These are phyloP conservation scores for Synanthedon myopaeformis DNA, from an alignment of 2,888 invertebrate genomes.

Conservation along the genomic window DNA sequence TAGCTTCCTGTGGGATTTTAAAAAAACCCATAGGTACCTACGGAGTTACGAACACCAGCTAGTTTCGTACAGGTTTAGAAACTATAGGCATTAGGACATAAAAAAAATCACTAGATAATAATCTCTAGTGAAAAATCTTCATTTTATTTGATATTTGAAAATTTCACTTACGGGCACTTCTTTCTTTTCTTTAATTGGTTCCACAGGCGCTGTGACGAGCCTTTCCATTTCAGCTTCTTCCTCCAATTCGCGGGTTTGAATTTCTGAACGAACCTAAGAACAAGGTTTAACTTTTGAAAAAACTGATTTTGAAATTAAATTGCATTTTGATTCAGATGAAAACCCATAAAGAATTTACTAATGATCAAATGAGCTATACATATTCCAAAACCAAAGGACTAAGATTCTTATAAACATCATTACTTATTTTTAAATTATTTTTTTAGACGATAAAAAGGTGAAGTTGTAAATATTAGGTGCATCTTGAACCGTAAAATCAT, in stretches of 20 bases:
- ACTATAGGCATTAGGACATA: not conserved
- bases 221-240: constrained; percentile 86
- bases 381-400: not conserved
- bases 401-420: not conserved
- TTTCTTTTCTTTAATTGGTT: constrained; percentile 59
- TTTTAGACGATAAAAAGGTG: too few species aligned
- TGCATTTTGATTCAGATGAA: too few species aligned
- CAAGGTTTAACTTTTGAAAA: not conserved
- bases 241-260: constrained; percentile 78
- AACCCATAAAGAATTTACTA: too few species aligned
- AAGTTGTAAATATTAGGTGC: too few species aligned
- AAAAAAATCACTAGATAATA: too few species aligned
- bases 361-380: too few species aligned
- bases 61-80: too few species aligned
- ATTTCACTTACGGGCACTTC: constrained; percentile 19
- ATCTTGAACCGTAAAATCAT: too few species aligned
- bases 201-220: constrained; percentile 61
- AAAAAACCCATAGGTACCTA: not conserved
- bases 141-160: not conserved
- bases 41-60: too few species aligned
- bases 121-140: too few species aligned
- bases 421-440: too few species aligned
- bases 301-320: not conserved
- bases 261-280: constrained; percentile 91
- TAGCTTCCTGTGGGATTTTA: not conserved